phyloP scores from a whole-genome alignment of 2,888 invertebrate species.

The Cremastinae sp. region DNA sequence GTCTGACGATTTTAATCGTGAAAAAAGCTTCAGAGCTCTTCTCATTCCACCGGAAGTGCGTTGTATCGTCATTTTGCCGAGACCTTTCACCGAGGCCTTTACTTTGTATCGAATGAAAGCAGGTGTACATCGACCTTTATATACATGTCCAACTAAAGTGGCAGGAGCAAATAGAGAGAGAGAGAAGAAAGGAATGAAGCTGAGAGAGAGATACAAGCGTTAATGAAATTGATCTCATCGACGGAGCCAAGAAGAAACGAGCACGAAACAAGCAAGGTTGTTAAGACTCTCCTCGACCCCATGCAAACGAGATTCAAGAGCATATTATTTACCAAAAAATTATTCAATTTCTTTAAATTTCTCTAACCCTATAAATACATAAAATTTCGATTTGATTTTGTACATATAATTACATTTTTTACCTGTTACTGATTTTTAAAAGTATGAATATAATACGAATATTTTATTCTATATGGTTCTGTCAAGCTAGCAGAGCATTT shows the following conservation, averaged over 20 bases:
- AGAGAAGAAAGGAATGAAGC: not conserved
- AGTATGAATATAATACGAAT: too few relatives aligned
- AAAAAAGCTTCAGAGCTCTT: slow-evolving; percentile 54
- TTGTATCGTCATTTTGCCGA: slow-evolving; percentile 20
- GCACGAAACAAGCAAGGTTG: slow-evolving; percentile 16
- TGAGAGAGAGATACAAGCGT: slow-evolving; percentile 23
- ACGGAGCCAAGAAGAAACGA: slow-evolving; percentile 10
- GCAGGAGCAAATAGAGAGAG: slow-evolving; percentile 11
- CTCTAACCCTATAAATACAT: not conserved
- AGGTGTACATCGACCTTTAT: not conserved
- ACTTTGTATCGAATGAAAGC: slow-evolving; percentile 49
- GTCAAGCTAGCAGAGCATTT: too few relatives aligned
- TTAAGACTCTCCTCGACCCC: slow-evolving; percentile 30
- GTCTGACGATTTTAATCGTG: slow-evolving; percentile 57
- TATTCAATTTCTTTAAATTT: not conserved
- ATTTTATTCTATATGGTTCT: too few relatives aligned
- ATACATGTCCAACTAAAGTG: slow-evolving; percentile 31
- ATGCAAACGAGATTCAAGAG: slow-evolving; percentile 50
- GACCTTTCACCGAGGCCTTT: slow-evolving; percentile 26
- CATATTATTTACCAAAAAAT: slow-evolving; percentile 13
- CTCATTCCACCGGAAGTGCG: slow-evolving; percentile 5
- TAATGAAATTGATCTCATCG: slow-evolving; percentile 61
- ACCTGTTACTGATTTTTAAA: too few relatives aligned
- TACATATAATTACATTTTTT: too few relatives aligned
- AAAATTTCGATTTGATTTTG: too few relatives aligned